Evolutionary conservation across 1,140 invertebrate species (phyloP), one percentile per base, ranked within the genome.

Genomic region (Euwallacea similis): DNA sequence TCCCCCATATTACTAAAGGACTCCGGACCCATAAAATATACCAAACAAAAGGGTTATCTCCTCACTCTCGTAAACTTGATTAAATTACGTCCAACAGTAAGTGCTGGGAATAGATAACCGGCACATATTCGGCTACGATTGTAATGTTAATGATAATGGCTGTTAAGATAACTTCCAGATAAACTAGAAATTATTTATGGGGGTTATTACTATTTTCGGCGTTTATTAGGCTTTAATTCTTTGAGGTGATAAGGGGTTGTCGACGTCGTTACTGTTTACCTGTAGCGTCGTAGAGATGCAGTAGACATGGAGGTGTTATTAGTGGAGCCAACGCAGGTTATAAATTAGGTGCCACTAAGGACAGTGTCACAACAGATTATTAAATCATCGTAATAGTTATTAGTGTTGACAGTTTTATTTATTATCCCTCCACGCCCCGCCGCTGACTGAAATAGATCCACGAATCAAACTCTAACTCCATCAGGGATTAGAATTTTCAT

Each of bases 81-180:
- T 60, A 60, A 60, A 60, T 41, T 60, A 60, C 58, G 58, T 60
- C 41, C 58, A 60, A 60, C 58, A 60, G 58, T 60, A 60, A 60
- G 58, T 60, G 58, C 58, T 60, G 9, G 8, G 41, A 42, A 60
- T 41, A 60, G 58, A 60, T 60, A 60, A 60, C 54, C 41, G 58
- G 41, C 21, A 10, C 9, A 60, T 60, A 56, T 56, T 56, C 54
- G 6, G 54, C 54, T 7, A 56, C 54, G 54, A 60, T 60, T 60
- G 42, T 60, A 60, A 41, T 42, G 58, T 60, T 60, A 60, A 60
- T 60, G 58, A 60, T 60, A 60, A 60, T 60, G 41, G 58, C 8
- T 16, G 21, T 42, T 60, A 41, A 60, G 58, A 60, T 60, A 60
- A 60, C 16, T 42, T 60, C 41, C 58, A 11, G 41, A 42, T 41